Evolutionary conservation across 2,888 invertebrate species (phyloP).

Genomic region (Ophioninae sp.): DNA sequence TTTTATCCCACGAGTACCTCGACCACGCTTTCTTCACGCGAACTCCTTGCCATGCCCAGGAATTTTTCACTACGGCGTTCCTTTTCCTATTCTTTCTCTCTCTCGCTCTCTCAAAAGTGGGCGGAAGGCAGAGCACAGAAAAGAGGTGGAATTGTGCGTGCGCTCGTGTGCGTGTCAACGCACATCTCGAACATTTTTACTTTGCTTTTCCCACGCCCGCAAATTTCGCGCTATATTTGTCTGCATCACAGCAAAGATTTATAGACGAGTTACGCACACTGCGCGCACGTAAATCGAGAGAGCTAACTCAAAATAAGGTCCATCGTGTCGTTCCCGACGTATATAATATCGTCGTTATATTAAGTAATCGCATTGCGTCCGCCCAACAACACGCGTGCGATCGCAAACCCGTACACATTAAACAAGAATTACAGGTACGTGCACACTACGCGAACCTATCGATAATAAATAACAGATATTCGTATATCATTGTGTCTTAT

Average conservation of each 20-base stretch:
- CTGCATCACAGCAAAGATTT: not conserved
- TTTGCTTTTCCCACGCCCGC: not conserved
- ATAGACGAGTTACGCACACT: not conserved
- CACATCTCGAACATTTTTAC: not conserved
- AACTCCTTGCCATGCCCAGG: constrained; percentile 43
- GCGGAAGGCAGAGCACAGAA: not conserved
- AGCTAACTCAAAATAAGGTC: constrained; percentile 64
- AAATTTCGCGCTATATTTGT: not conserved
- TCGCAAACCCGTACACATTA: not conserved
- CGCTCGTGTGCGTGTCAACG: not conserved
- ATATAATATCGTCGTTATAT: constrained; percentile 53
- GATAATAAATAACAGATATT: too few relatives aligned
- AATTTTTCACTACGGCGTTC: constrained; percentile 42
- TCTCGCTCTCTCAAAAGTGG: constrained; percentile 6
- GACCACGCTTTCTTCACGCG: constrained; percentile 65
- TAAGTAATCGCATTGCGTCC: constrained; percentile 58
- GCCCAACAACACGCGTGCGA: constrained; percentile 6
- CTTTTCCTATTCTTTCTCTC: constrained; percentile 31
- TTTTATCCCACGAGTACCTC: constrained; percentile 9
- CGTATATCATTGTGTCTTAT: too few relatives aligned
- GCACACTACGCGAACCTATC: too few relatives aligned
- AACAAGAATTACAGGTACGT: too few relatives aligned
- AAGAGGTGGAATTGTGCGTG: not conserved
- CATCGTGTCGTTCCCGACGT: constrained; percentile 20
- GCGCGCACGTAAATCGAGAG: constrained; percentile 39